Conservation (phyloP, 2,113 vertebrate genomes). For the Chaetops frenatus region DNA sequence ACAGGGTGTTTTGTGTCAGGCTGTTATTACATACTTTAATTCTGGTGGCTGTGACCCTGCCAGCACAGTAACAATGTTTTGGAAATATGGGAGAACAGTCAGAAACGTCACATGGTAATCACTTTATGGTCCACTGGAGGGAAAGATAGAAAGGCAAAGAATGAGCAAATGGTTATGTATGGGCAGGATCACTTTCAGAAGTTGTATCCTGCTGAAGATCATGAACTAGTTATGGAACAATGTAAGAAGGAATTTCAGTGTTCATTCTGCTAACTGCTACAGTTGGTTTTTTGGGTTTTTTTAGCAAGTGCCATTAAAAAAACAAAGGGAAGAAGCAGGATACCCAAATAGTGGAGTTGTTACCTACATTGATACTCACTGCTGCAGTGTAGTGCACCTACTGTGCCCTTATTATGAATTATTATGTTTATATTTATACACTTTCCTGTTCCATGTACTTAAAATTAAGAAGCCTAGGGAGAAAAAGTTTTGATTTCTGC, state of each 20-base stretch:
- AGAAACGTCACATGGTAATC: not conserved
- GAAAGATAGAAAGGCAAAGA: not conserved
- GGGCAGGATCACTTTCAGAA: not conserved
- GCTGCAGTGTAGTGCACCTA: not conserved
- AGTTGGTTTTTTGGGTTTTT: not conserved
- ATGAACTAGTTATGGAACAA: not conserved
- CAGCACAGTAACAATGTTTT: not conserved
- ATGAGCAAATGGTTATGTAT: not conserved
- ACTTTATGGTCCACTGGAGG: not conserved
- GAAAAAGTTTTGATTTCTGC: not conserved
- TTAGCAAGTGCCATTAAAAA: not conserved
- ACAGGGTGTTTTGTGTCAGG: not conserved
- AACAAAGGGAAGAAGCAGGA: not conserved
- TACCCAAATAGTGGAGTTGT: not conserved
- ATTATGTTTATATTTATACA: not conserved
- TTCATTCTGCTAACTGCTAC: not conserved
- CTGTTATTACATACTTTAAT: not conserved
- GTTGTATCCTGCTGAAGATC: not conserved
- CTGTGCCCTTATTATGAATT: not conserved
- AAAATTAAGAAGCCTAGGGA: not conserved
- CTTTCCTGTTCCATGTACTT: not conserved
- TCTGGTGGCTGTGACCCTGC: not conserved
- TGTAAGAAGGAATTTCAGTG: not conserved
- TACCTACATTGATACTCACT: not conserved
- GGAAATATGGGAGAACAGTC: not conserved